Evolutionary conservation across 2,797 vertebrate genomes (phyloP).

Genomic region (Pangasius sanitwongsei): DNA sequence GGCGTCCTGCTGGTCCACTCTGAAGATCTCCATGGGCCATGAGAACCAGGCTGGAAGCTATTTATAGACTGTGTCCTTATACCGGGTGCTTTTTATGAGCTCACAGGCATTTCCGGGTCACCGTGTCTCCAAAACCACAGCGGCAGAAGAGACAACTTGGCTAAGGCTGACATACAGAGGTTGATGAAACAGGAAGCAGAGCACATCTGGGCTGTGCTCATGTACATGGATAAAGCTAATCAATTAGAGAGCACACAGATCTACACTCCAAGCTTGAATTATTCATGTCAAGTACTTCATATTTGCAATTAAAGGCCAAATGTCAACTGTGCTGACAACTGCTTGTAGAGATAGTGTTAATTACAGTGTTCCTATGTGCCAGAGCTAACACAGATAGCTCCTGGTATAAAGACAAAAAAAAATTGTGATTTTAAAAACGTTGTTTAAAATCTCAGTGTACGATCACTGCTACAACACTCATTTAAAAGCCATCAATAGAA

Average conservation of each 20-base stretch:
- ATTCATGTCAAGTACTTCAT: background rate
- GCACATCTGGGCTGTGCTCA: constrained; percentile 35
- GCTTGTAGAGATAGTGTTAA: background rate
- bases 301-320: background rate
- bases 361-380: background rate
- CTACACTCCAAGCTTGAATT: background rate
- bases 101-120: constrained; percentile 75
- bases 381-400: background rate
- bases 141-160: constrained; percentile 56
- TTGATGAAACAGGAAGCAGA: constrained; percentile 59
- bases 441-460: background rate
- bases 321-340: background rate
- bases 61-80: constrained; percentile 68
- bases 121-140: constrained; percentile 42
- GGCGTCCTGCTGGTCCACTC: constrained; percentile 42
- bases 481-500: background rate
- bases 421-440: background rate
- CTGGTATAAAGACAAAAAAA: background rate
- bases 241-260: constrained; percentile 10
- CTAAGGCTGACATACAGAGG: constrained; percentile 37
- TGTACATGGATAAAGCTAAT: constrained; percentile 1
- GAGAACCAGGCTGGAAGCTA: constrained; percentile 75
- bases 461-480: background rate
- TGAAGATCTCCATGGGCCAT: constrained; percentile 65
- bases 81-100: constrained; percentile 61